Conservation (phyloP, 2,797 vertebrate species). For the Furcifer pardalis region DNA sequence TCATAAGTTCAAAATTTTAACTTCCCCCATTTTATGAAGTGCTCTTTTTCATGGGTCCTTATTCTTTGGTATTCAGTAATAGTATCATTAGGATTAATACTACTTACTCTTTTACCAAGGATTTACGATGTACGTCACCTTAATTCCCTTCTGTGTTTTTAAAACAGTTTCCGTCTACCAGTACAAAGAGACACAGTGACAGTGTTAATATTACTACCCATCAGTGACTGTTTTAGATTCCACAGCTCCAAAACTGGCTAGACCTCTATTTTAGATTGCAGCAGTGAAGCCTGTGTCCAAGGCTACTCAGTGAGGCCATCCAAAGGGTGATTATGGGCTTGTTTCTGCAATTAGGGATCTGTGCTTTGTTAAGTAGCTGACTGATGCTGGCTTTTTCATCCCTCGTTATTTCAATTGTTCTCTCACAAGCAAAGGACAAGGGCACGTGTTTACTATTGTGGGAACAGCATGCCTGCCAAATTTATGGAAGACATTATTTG, state of each 20-base stretch:
- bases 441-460: constrained; percentile 17
- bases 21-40: too few relatives aligned
- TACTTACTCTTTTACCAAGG: neutral
- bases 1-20: too few relatives aligned
- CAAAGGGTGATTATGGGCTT: constrained; percentile 41
- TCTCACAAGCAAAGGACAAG: constrained; percentile 32
- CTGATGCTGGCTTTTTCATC: constrained; percentile 50
- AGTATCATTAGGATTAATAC: neutral
- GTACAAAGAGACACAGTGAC: neutral
- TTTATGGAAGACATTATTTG: neutral
- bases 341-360: constrained; percentile 58
- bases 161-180: neutral
- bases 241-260: constrained; percentile 26
- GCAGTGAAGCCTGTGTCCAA: constrained; percentile 19
- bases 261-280: constrained; percentile 21
- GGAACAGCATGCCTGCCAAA: constrained; percentile 28
- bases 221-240: neutral
- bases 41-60: neutral
- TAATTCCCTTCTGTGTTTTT: neutral
- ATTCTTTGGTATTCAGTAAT: neutral
- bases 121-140: neutral
- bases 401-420: constrained; percentile 41
- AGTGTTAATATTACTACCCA: neutral
- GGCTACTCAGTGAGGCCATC: neutral
- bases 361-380: constrained; percentile 43